A percentile compares a stretch with the other conserved stretches of the same genome.
Conservation (phyloP, 2,797 vertebrate species). For the Gouania willdenowi region DNA sequence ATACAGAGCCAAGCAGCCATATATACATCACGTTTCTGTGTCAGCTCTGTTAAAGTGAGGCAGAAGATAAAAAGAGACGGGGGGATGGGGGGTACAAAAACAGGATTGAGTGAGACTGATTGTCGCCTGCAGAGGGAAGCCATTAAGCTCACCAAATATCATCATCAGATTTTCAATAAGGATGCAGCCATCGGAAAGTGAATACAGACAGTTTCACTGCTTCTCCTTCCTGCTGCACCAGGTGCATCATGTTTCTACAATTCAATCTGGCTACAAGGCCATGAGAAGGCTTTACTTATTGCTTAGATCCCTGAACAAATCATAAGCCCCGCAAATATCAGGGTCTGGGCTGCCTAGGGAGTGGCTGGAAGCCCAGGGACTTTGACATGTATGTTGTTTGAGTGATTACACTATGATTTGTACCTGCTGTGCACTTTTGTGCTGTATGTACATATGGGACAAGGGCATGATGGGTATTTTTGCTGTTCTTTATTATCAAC, state of each 20-base stretch:
- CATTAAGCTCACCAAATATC: conserved; percentile 65
- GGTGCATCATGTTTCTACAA: conserved; percentile 62
- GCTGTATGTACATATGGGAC: conserved; percentile 23
- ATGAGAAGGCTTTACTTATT: conserved; percentile 63
- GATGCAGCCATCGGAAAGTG: conserved; percentile 53
- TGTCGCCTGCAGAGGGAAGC: conserved; percentile 55
- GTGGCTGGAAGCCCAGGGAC: conserved; percentile 31
- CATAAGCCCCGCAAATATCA: conserved; percentile 48
- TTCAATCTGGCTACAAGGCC: conserved; percentile 62
- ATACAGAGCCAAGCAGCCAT: conserved; percentile 18
- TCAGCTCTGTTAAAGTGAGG: conserved; percentile 39
- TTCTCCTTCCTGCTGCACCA: conserved; percentile 30
- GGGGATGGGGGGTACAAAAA: conserved; percentile 20
- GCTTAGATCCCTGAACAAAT: conserved; percentile 63
- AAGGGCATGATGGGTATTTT: conserved; percentile 56
- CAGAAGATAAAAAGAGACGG: conserved; percentile 36
- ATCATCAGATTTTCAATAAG: conserved; percentile 67
- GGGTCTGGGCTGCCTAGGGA: conserved; percentile 37
- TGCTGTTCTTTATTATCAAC: conserved; percentile 62
- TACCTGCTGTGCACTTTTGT: conserved; percentile 45
- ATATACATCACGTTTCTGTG: conserved; percentile 37
- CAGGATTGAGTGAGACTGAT: conserved; percentile 57
- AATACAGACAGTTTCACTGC: conserved; percentile 32
- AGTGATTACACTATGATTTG: conserved; percentile 66
- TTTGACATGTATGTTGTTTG: conserved; percentile 53